Evolutionary conservation across 2,888 invertebrate species (phyloP).

Genomic region (Drosophila neonasuta): DNA sequence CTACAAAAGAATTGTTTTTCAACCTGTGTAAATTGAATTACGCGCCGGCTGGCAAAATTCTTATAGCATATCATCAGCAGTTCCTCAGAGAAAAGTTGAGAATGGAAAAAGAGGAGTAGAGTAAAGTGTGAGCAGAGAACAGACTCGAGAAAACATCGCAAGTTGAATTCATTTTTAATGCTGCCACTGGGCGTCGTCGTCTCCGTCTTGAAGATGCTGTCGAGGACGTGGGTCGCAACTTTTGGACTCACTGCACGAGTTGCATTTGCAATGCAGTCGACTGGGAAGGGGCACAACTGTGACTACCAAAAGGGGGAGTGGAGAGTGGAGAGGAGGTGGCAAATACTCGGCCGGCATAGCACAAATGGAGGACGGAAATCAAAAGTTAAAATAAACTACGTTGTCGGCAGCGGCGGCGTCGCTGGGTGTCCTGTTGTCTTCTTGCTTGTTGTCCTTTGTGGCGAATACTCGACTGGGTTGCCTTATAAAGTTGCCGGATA

Average conservation of each 20-base stretch:
- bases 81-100: slow-evolving; percentile 4
- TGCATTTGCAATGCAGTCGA: slow-evolving; percentile 44
- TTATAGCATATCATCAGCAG: slow-evolving; percentile 21
- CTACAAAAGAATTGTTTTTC: slow-evolving; percentile 1
- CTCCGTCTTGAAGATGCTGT: slow-evolving; percentile 34
- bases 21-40: slow-evolving; percentile 41
- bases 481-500: slow-evolving; percentile 79
- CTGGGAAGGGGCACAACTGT: slow-evolving; percentile 3
- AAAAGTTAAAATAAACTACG: slow-evolving; percentile 74
- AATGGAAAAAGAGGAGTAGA: slow-evolving; percentile 4
- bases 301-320: background rate
- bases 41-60: slow-evolving; percentile 5
- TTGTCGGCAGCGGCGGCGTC: slow-evolving; percentile 43
- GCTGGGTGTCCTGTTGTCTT: slow-evolving; percentile 11
- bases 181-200: slow-evolving; percentile 20
- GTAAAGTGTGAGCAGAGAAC: background rate
- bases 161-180: slow-evolving; percentile 71
- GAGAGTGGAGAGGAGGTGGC: background rate
- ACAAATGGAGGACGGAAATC: slow-evolving; percentile 60
- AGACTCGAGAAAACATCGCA: slow-evolving; percentile 16
- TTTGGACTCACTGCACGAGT: slow-evolving; percentile 44
- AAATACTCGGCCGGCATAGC: slow-evolving; percentile 32
- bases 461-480: slow-evolving; percentile 41
- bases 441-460: slow-evolving; percentile 62
- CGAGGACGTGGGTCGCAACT: slow-evolving; percentile 47